Evolutionary conservation across 2,888 invertebrate species (phyloP).

Genomic region (Drosophila longiperda): DNA sequence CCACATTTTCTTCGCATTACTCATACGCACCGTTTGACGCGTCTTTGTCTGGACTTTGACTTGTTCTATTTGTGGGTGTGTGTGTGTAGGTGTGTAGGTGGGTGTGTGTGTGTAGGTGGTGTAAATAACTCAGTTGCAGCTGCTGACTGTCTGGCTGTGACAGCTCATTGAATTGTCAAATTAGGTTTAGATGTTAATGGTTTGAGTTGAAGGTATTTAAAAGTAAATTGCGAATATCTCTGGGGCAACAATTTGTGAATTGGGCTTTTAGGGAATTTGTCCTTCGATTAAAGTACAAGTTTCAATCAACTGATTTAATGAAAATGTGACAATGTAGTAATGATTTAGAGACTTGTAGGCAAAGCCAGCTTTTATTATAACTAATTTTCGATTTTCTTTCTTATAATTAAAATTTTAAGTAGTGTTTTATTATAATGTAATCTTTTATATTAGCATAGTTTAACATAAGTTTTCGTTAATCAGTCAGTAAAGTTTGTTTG

Average conservation of each 20-base stretch:
- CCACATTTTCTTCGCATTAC: constrained; percentile 48
- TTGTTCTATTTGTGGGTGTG: neutral
- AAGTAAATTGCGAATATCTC: neutral
- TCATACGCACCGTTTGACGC: constrained; percentile 68
- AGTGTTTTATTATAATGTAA: neutral
- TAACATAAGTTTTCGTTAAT: neutral
- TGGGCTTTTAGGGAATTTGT: neutral
- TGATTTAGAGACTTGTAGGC: rapidly evolving
- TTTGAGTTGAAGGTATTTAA: neutral
- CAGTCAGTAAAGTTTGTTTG: neutral
- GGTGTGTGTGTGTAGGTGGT: neutral
- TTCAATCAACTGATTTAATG: neutral
- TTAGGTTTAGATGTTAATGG: constrained; percentile 4
- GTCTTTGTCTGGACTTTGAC: constrained; percentile 36
- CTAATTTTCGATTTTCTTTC: neutral
- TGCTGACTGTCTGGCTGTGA: constrained; percentile 19
- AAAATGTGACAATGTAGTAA: neutral
- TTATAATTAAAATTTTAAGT: neutral
- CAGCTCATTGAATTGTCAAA: constrained; percentile 15
- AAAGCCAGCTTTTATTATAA: neutral
- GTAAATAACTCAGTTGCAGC: constrained; percentile 12
- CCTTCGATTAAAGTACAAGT: neutral
- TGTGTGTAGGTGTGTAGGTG: constrained; percentile 2
- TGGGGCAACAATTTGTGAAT: neutral
- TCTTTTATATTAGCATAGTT: too few relatives aligned